These are phyloP conservation scores for Chelmon rostratus DNA, from an alignment of 2,797 vertebrate genomes.

Conservation along the genomic window DNA sequence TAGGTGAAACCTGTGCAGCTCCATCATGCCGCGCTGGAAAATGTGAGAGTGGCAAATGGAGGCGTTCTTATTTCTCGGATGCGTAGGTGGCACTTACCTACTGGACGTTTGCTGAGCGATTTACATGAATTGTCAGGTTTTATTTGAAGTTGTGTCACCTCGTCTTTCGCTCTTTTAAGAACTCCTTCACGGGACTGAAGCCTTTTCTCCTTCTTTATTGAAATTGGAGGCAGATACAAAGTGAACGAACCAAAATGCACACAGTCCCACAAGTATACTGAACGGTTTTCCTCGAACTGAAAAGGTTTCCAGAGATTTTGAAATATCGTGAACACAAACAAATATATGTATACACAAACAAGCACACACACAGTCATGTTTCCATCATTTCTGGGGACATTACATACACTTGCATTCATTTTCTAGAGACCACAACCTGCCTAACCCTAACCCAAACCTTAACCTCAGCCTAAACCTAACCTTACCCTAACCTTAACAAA, in stretches of 20 bases:
- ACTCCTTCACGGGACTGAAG: fast-evolving
- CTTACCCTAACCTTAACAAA: no score
- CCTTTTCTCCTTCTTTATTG: background rate
- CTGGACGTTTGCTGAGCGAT: conserved; percentile 5
- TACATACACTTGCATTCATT: no score
- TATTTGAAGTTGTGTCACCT: conserved; percentile 8
- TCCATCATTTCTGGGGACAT: no score
- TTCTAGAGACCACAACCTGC: no score
- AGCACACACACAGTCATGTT: no score
- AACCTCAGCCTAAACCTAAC: no score
- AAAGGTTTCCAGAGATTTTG: background rate
- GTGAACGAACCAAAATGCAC: background rate
- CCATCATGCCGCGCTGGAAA: conserved; percentile 10
- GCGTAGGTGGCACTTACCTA: conserved; percentile 3
- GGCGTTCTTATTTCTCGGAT: conserved; percentile 34
- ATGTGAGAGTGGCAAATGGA: background rate
- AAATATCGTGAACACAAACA: background rate
- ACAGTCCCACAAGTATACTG: background rate
- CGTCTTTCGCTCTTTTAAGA: background rate
- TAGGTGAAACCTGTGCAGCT: background rate
- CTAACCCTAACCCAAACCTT: no score
- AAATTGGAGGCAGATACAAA: background rate
- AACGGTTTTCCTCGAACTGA: background rate
- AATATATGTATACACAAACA: no score
- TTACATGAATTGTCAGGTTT: conserved; percentile 31